Evolutionary conservation across 2,888 invertebrate species (phyloP).

Genomic region (Drosophila pegasa): DNA sequence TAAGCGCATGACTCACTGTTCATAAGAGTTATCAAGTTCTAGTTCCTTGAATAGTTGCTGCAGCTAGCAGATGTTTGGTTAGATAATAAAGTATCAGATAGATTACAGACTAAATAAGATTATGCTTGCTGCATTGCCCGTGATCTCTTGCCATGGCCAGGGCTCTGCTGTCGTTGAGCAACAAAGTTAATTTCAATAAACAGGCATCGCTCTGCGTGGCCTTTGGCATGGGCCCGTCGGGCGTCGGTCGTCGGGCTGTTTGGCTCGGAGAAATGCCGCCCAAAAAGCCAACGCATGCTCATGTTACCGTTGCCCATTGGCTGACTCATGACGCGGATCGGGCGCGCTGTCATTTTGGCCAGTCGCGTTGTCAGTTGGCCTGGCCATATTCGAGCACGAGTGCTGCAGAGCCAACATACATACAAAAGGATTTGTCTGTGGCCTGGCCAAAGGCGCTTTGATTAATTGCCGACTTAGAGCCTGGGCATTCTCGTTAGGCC

Average conservation of each 20-base stretch:
- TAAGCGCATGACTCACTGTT: too few species aligned
- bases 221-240: conserved; percentile 63
- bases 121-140: conserved; percentile 4
- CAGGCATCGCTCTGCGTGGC: conserved; percentile 55
- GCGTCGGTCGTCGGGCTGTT: conserved; percentile 7
- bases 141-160: conserved; percentile 10
- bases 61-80: not conserved
- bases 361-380: conserved; percentile 77
- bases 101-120: conserved; percentile 21
- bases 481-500: conserved; percentile 60
- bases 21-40: not conserved
- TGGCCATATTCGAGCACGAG: conserved; percentile 67
- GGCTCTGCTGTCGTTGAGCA: conserved; percentile 17
- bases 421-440: conserved; percentile 76
- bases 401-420: conserved; percentile 22
- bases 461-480: conserved; percentile 80
- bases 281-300: conserved; percentile 69
- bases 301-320: conserved; percentile 79
- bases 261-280: conserved; percentile 61
- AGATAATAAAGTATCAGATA: not conserved
- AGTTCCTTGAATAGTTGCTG: conserved; percentile 3
- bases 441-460: conserved; percentile 78
- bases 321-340: conserved; percentile 75
- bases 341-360: conserved; percentile 77
- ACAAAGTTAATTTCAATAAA: conserved; percentile 75